Conservation (phyloP, 1,140 invertebrate species). For the Caerostris darwini region DNA sequence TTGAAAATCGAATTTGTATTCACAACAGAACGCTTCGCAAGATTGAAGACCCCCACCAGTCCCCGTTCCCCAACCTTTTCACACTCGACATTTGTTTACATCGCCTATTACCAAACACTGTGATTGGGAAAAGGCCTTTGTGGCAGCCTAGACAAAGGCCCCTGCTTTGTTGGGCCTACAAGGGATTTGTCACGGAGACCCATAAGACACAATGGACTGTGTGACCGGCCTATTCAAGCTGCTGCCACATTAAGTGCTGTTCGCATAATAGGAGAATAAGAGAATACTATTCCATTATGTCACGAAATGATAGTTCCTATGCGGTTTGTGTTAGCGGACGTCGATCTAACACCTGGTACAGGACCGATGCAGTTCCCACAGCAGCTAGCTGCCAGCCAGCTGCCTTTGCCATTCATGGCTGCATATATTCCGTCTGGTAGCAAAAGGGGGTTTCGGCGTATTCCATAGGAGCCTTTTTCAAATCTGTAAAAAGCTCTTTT, state of each 20-base stretch:
- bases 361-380: conserved; percentile 67
- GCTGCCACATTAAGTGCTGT: conserved; percentile 76
- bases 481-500: conserved; percentile 7
- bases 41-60: background rate
- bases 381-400: background rate
- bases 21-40: conserved; percentile 14
- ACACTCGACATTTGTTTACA: conserved; percentile 77
- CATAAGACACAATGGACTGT: conserved; percentile 53
- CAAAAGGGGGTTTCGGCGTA: background rate
- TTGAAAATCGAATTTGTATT: conserved; percentile 70
- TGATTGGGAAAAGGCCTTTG: conserved; percentile 68
- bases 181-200: conserved; percentile 73
- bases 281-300: conserved; percentile 70
- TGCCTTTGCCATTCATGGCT: background rate
- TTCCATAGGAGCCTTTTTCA: background rate
- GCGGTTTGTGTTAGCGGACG: too few relatives aligned
- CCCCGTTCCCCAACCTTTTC: background rate
- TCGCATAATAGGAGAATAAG: conserved; percentile 68
- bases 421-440: too few relatives aligned
- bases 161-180: conserved; percentile 66
- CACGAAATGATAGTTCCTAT: conserved; percentile 34
- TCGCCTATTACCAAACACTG: conserved; percentile 77
- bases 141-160: conserved; percentile 36
- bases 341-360: conserved; percentile 60
- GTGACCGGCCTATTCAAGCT: conserved; percentile 67